phyloP scores from a whole-genome alignment of 1,140 invertebrate species.

The Charaxes varanes region DNA sequence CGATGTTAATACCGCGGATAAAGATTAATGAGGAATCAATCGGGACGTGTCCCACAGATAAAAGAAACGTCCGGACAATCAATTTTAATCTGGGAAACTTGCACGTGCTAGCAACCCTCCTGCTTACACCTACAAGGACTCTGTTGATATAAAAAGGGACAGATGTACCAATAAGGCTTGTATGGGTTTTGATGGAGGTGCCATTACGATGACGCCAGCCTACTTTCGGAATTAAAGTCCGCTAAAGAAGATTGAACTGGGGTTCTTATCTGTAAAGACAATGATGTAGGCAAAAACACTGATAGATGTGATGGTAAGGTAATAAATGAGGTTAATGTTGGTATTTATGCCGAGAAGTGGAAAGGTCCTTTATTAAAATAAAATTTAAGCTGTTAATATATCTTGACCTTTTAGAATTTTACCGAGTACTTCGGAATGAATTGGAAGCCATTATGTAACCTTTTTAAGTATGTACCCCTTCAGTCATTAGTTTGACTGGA shows the following conservation, averaged over 20 bases:
- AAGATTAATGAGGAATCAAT: constrained; percentile 72
- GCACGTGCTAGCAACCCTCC: constrained; percentile 33
- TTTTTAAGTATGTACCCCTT: no score
- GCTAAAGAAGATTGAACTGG: constrained; percentile 65
- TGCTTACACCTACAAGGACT: constrained; percentile 14
- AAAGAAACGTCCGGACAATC: constrained; percentile 59
- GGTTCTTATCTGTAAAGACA: constrained; percentile 56
- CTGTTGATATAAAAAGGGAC: constrained; percentile 28
- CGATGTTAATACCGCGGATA: constrained; percentile 55
- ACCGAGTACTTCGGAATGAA: no score
- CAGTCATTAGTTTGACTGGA: no score
- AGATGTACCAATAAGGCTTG: constrained; percentile 36
- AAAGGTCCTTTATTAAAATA: no score
- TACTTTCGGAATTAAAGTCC: constrained; percentile 67
- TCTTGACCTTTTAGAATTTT: no score
- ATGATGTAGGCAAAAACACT: constrained; percentile 60
- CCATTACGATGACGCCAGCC: constrained; percentile 61
- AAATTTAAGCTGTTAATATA: no score
- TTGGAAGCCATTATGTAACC: no score
- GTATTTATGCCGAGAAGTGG: no score
- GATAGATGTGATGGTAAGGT: constrained; percentile 19
- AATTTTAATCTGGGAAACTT: constrained; percentile 64
- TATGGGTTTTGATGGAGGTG: constrained; percentile 53
- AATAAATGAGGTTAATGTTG: constrained; percentile 8
- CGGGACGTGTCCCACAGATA: constrained; percentile 52